Base-by-base conservation (phyloP, 2,888 invertebrate genomes). In the Chloromyia formosa region DNA sequence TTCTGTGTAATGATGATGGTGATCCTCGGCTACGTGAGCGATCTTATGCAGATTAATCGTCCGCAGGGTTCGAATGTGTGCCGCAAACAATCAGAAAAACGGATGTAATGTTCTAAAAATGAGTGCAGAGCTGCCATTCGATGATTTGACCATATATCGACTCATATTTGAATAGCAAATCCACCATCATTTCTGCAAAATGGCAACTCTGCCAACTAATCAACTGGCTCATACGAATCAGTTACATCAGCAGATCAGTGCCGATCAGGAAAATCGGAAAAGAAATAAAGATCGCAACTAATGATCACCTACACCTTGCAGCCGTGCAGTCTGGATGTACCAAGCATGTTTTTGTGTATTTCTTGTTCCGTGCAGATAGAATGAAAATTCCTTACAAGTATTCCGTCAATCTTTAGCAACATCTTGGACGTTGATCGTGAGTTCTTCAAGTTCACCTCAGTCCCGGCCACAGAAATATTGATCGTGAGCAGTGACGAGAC, bases 291-390 rank as follows among this genome's bases (percentile, higher is more conserved):
- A 75, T 75, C 69, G 71, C 73, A 60, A 49, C 64, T 75, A 76
- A 76, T 76, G 75, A 75, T 76, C 75, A 76, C 75, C 76, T 75
- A 81, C 76, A 74, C 79, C 80, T 53, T 80, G 79, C 72, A 60
- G 27, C 27, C 27, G 73, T n/a, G 60, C 73, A 42, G 49, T 56
- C 56, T 60, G 49, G 61, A 35, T 35, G 27, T 7, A 35, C 27
- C 2, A 35, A 35, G 3, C 7, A 2, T 2, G 27, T 35, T 35
- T 7, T 35, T 35, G 2, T 2, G 27, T 35, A 7, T 35, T 35
- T 58, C 45, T n/a, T 49, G 22, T 60, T 71, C 10, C 61, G 61
- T 56, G 23, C 23, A 73, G 60, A 16, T 16, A 49, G 22, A 10
- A 42, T 58, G 72, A 14, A 56, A 56, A 66, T 66, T 49, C 40